Percentiles rank a stretch among this genome's conserved stretches.
phyloP scores from a whole-genome alignment of 2,797 vertebrate genomes.

The Cynodonichthys magdalenae region DNA sequence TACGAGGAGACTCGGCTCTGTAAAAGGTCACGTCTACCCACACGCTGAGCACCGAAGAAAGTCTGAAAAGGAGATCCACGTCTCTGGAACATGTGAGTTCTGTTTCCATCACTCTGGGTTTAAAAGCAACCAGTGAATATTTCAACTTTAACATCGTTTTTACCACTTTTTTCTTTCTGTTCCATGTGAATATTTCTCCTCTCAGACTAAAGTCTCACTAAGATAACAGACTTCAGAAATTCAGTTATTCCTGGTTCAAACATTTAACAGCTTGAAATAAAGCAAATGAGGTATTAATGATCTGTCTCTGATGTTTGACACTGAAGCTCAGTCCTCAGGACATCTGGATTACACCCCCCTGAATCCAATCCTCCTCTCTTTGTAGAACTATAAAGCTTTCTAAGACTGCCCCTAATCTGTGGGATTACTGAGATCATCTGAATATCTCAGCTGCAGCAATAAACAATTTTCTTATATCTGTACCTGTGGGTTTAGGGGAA shows the following conservation, averaged over 20 bases:
- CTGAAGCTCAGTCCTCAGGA: constrained; percentile 38
- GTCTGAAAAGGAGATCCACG: constrained; percentile 36
- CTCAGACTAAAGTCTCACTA: too few relatives aligned
- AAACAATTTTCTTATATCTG: too few relatives aligned
- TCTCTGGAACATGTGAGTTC: constrained; percentile 14
- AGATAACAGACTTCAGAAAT: too few relatives aligned
- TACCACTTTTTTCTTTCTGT: background rate
- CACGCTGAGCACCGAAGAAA: constrained; percentile 24
- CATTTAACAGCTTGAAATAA: too few relatives aligned
- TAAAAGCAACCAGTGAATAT: background rate
- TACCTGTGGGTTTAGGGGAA: too few relatives aligned
- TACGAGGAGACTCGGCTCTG: constrained; percentile 28
- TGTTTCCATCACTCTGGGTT: background rate
- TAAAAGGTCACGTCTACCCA: constrained; percentile 63
- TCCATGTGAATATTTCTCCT: background rate
- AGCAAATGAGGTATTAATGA: background rate
- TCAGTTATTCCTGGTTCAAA: too few relatives aligned
- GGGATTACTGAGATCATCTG: constrained; percentile 60
- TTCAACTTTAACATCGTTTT: background rate
- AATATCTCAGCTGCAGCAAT: constrained; percentile 45
- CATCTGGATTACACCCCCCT: constrained; percentile 54
- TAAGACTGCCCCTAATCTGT: constrained; percentile 71
- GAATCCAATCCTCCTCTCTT: background rate
- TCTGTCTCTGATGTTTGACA: constrained; percentile 7
- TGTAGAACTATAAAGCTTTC: constrained; percentile 60